phyloP scores from a whole-genome alignment of 2,888 invertebrate genomes.

The Cantharis rufa region DNA sequence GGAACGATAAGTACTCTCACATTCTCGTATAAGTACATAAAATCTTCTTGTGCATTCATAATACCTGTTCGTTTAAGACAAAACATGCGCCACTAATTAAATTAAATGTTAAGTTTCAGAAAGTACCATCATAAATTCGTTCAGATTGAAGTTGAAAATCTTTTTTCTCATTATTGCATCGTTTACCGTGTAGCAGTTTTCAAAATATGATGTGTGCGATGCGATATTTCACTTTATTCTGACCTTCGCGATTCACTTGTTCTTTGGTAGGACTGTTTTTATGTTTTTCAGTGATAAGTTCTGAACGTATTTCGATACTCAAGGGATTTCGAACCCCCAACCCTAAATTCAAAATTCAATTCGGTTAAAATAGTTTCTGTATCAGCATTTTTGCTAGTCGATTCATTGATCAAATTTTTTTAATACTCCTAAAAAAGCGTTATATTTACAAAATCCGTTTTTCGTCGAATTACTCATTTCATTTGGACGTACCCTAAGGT shows the following conservation, averaged over 20 bases:
- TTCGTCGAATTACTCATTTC: conserved; percentile 16
- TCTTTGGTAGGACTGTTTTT: conserved; percentile 43
- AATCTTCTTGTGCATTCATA: not conserved
- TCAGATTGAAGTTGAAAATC: not conserved
- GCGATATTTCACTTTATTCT: conserved; percentile 43
- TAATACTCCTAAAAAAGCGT: not conserved
- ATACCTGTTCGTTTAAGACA: not conserved
- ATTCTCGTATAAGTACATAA: not conserved
- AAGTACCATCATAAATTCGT: not conserved
- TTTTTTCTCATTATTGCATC: conserved; percentile 19
- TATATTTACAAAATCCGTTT: not conserved
- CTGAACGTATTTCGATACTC: conserved; percentile 42
- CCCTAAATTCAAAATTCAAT: conserved; percentile 44
- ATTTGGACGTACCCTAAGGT: conserved; percentile 4
- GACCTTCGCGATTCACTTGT: conserved; percentile 36
- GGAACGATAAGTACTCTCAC: conserved; percentile 13
- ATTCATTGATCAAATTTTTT: conserved; percentile 12
- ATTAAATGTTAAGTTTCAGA: not conserved
- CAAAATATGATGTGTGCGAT: conserved; percentile 42
- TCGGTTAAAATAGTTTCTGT: conserved; percentile 50
- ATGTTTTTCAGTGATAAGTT: conserved; percentile 50
- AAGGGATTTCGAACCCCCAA: conserved; percentile 37
- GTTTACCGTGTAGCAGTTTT: conserved; percentile 3
- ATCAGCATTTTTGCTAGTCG: conserved; percentile 43
- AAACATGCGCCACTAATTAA: not conserved